These are phyloP conservation scores for Eilema sororculum DNA, from an alignment of 2,888 invertebrate genomes.

Conservation along the genomic window DNA sequence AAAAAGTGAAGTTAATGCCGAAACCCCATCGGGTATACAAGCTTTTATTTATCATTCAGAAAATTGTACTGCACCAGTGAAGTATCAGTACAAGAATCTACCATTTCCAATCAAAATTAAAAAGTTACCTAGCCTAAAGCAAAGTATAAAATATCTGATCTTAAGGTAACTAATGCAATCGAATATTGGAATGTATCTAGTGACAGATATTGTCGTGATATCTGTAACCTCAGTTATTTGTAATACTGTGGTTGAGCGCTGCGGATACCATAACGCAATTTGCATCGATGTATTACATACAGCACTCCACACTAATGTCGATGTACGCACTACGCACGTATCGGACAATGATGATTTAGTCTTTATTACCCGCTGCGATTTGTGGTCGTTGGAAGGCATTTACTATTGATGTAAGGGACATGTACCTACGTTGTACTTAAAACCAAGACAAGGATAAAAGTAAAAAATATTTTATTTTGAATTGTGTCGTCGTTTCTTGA, in stretches of 20 bases:
- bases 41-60: too few relatives aligned
- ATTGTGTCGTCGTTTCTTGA: too few relatives aligned
- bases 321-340: background rate
- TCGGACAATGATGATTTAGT: background rate
- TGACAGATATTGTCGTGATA: background rate
- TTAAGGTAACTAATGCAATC: background rate
- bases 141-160: background rate
- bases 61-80: too few relatives aligned
- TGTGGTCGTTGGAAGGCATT: background rate
- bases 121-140: too few relatives aligned
- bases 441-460: background rate
- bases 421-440: background rate
- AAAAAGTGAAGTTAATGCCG: too few relatives aligned
- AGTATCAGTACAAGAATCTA: too few relatives aligned
- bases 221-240: background rate
- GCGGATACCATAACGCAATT: background rate
- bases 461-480: too few relatives aligned
- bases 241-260: background rate
- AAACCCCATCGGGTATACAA: too few relatives aligned
- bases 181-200: background rate
- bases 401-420: background rate
- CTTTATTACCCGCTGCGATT: background rate
- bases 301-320: background rate
- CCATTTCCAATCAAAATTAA: too few relatives aligned
- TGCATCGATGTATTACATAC: background rate